phyloP scores from a whole-genome alignment of 2,888 invertebrate genomes.

The Latrodectus hesperus region DNA sequence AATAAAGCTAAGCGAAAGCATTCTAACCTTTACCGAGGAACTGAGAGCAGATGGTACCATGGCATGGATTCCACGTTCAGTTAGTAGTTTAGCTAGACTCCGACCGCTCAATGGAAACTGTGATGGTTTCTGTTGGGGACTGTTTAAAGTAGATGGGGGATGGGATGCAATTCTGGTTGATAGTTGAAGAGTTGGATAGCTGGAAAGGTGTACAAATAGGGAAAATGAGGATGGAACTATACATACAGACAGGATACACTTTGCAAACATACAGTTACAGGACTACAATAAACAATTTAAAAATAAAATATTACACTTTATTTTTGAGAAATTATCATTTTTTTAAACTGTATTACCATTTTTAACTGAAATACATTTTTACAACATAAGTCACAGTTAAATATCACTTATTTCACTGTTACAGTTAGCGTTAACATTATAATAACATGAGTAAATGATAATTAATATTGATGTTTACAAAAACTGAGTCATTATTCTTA shows the following conservation, averaged over 20 bases:
- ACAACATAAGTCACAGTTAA: no score
- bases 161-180: slow-evolving; percentile 67
- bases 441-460: no score
- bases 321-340: no score
- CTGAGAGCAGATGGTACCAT: slow-evolving; percentile 79
- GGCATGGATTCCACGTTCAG: slow-evolving; percentile 85
- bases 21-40: slow-evolving; percentile 57
- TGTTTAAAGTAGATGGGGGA: slow-evolving; percentile 68
- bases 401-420: no score
- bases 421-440: no score
- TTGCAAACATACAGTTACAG: not conserved
- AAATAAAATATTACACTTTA: no score
- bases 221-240: slow-evolving; percentile 16
- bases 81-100: slow-evolving; percentile 84
- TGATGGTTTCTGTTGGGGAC: slow-evolving; percentile 71
- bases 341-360: no score
- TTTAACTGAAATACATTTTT: no score
- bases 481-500: no score
- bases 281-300: no score
- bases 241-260: slow-evolving; percentile 20
- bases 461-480: no score
- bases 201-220: slow-evolving; percentile 20
- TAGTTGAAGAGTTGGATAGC: slow-evolving; percentile 69
- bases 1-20: slow-evolving; percentile 23
- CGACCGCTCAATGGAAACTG: slow-evolving; percentile 83